A percentile compares a stretch with the other conserved stretches of the same genome.
Evolutionary conservation across 2,797 vertebrate genomes (phyloP).

Genomic region (Meda fulgida): DNA sequence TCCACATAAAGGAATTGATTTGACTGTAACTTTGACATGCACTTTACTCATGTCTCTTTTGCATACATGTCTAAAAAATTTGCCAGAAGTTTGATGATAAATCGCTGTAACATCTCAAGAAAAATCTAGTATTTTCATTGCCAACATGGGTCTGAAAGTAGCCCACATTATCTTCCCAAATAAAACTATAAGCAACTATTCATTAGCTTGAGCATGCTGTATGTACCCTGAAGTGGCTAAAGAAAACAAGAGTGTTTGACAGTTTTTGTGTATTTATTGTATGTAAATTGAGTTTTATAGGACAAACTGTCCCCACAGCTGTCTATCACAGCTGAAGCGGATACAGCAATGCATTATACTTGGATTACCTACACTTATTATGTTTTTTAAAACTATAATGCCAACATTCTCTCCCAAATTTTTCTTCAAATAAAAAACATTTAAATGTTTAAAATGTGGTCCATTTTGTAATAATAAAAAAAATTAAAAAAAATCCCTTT

Average conservation of each 20-base stretch:
- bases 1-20: slow-evolving; percentile 54
- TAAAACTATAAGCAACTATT: slow-evolving; percentile 14
- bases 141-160: background rate
- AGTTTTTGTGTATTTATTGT: slow-evolving; percentile 23
- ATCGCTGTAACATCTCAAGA: background rate
- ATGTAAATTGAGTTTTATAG: slow-evolving; percentile 5
- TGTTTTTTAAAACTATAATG: background rate
- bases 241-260: background rate
- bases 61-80: slow-evolving; percentile 21
- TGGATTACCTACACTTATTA: background rate
- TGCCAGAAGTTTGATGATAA: background rate
- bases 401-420: background rate
- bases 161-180: background rate
- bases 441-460: slow-evolving; percentile 1
- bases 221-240: slow-evolving; percentile 2
- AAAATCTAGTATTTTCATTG: background rate
- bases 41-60: slow-evolving; percentile 58
- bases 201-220: slow-evolving; percentile 37
- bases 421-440: background rate
- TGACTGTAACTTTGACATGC: slow-evolving; percentile 49
- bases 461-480: background rate
- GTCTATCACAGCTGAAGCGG: background rate
- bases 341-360: background rate
- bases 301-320: background rate
- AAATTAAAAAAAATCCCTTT: background rate